Evolutionary conservation across 1,140 invertebrate genomes (phyloP), one percentile per base, ranked within the genome.

Genomic region (Macrotrachela quadricornifera): DNA sequence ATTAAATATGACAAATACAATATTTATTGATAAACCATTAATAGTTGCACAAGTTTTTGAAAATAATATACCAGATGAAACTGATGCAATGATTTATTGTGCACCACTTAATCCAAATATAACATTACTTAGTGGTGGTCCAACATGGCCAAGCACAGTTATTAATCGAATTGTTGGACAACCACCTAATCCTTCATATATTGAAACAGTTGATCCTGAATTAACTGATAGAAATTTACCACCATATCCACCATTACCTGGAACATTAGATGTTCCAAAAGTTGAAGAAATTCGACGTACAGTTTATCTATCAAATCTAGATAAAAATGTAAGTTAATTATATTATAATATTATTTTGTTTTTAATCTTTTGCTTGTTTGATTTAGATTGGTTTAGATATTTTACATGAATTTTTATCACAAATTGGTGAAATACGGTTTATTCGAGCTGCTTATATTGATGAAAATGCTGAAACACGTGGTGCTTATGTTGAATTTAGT

Each of bases 371-470:
- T 30, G 14, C 39, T 14, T 42, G 40, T 14, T 42, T 42, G 2
- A 10, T n/a, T 14, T 15, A 42, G 40, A 10, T 42, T 14, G 15
- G 4, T 42, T 42, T 42, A 42, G 44, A 50, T 18, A 37, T 47
- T 41, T 40, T 55, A 16, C 36, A 55, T 39, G 54, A 55, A 43
- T 46, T 50, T 30, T 46, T 55, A 3, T 46, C 49, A 46, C 54
- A 55, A 55, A 50, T 50, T 11, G 54, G 54, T 8, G 54, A 55
- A 50, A 46, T 55, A n/a, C 50, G 43, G 46, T 47, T 40, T 46
- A 46, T 55, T 50, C 54, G 54, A 14, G 15, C 46, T 18, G 46
- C 53, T 14, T 42, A 42, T 15, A 15, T 4, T 4, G 46, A 55
- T 40, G 37, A 43, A 13, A 39, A 50, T 18, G 12, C 9, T 13